Base-by-base conservation (phyloP, 2,888 invertebrate species). In the Napeogenes inachia region DNA sequence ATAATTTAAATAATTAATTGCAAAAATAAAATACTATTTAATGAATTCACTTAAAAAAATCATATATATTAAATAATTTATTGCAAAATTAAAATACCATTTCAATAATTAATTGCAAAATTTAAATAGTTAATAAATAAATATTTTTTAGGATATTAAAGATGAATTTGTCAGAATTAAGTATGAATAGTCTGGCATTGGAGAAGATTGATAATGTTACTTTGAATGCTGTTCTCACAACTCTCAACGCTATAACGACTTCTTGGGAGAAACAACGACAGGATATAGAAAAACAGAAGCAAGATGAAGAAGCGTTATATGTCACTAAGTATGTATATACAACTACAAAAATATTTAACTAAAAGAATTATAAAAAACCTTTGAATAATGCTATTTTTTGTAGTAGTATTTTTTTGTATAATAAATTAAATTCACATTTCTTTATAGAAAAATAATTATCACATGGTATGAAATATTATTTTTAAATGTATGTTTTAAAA, bases 221-320 rank as follows among this genome's bases (percentile, higher is more conserved):
- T 0, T 91, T 92, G 73, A 70, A 75, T 0, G 83, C 91, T 2
- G 89, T 94, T 54, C 86, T 92, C 62, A 79, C 81, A 0, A 89
- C 94, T 0, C 77, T 95, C 0, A 87, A 91, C 59, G 85, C 92
- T 53, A 92, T 96, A 58, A 94, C 95, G 32, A 80, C 91, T 60
- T 87, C 93, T 0, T 98, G 98, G 97, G 93, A 94, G 73, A 91
- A 93, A 62, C 95, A 96, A 71, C 94, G 96, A 73, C 92, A 93
- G 57, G 92, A 93, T 35, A 91, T 92, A 21, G 93, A 93, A 68
- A 91, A 90, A 71, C 92, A 93, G 71, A 93, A 94, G 68, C 92
- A 92, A 59, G 96, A 96, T 71, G 94, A 95, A 63, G 95, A 95
- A 59, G 94, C 94, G 70, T 84, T 97, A 54, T 96, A 95, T 79